phyloP scores from a whole-genome alignment of 2,888 invertebrate species.

The Ophioninae sp. region DNA sequence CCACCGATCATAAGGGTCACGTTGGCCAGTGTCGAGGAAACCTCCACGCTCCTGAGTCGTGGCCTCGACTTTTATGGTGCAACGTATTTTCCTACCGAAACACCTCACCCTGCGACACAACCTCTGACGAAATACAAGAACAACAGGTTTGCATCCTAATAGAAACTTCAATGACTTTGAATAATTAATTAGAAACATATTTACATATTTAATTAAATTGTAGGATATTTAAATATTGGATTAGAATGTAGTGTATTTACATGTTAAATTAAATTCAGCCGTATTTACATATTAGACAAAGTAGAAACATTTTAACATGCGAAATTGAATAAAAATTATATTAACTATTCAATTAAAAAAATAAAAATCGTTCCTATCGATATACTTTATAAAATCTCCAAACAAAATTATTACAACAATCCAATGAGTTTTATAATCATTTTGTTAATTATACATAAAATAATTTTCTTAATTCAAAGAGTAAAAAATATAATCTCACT shows the following conservation, averaged over 20 bases:
- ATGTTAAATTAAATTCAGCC: background rate
- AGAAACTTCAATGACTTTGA: background rate
- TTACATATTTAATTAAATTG: background rate
- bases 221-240: too few species aligned
- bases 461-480: background rate
- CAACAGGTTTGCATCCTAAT: conserved; percentile 74
- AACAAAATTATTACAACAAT: too few species aligned
- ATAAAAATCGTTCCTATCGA: too few species aligned
- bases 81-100: conserved; percentile 92
- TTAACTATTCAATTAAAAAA: background rate
- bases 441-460: too few species aligned
- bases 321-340: background rate
- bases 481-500: background rate
- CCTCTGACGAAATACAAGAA: conserved; percentile 78
- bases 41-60: conserved; percentile 87
- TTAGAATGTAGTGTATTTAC: background rate
- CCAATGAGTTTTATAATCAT: too few species aligned
- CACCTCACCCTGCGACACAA: conserved; percentile 85
- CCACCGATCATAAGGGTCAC: conserved; percentile 81
- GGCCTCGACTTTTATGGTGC: conserved; percentile 94
- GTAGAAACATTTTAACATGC: background rate
- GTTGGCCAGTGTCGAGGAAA: conserved; percentile 81
- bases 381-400: too few species aligned
- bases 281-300: background rate
- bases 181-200: background rate